phyloP scores from a whole-genome alignment of 2,888 invertebrate genomes.

The Acronicta leporina region DNA sequence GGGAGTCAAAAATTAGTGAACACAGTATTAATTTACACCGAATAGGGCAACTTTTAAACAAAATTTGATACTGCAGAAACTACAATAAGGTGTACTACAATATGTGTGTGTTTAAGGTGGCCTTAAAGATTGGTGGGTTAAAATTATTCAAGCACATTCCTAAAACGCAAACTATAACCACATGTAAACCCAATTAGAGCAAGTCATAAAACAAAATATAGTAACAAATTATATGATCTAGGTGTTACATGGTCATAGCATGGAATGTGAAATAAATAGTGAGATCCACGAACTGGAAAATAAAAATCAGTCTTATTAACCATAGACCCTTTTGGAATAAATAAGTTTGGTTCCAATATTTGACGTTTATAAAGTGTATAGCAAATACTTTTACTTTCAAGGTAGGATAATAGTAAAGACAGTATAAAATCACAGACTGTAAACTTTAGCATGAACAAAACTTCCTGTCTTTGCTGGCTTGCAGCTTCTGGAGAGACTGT shows the following conservation, averaged over 20 bases:
- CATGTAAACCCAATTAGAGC: not conserved
- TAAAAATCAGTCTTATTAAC: slow-evolving; percentile 70
- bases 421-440: slow-evolving; percentile 70
- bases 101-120: too few species aligned
- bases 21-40: too few species aligned
- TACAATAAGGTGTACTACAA: too few species aligned
- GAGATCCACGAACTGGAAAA: slow-evolving; percentile 55
- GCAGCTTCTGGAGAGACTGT: slow-evolving; percentile 81
- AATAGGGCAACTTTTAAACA: too few species aligned
- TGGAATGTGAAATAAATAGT: slow-evolving; percentile 36
- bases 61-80: too few species aligned
- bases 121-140: too few species aligned
- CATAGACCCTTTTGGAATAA: slow-evolving; percentile 58
- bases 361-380: slow-evolving; percentile 51
- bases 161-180: too few species aligned
- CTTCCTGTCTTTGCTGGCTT: slow-evolving; percentile 80
- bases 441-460: slow-evolving; percentile 77
- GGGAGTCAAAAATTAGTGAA: too few species aligned
- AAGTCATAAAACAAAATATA: not conserved
- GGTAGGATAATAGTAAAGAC: slow-evolving; percentile 41
- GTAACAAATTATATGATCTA: not conserved
- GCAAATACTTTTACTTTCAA: slow-evolving; percentile 46
- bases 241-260: not conserved
- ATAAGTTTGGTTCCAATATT: slow-evolving; percentile 52
- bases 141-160: too few species aligned